A percentile compares a stretch with the other conserved stretches of the same genome.
Evolutionary conservation across 2,113 vertebrate genomes (phyloP).

Genomic region (Malurus alboscapulatus): DNA sequence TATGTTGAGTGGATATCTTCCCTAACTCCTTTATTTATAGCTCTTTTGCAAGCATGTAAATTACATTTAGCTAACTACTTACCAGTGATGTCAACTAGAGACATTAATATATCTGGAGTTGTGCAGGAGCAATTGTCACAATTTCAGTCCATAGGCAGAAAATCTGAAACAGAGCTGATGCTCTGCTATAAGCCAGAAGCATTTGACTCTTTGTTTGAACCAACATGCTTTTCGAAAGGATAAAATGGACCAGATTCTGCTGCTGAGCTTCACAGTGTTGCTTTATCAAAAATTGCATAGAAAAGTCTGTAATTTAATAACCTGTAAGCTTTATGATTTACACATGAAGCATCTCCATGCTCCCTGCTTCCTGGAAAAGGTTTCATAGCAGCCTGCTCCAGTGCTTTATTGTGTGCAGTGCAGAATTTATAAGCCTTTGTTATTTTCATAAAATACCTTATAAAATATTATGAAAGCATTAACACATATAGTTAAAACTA

Average conservation of each 20-base stretch:
- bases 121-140: background rate
- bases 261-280: background rate
- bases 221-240: background rate
- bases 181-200: background rate
- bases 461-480: slow-evolving; percentile 6
- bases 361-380: background rate
- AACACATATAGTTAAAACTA: slow-evolving; percentile 13
- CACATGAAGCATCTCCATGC: background rate
- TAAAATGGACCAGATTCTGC: background rate
- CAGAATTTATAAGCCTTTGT: background rate
- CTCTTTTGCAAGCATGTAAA: background rate
- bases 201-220: background rate
- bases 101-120: background rate
- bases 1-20: background rate
- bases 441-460: slow-evolving; percentile 1
- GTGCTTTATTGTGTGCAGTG: background rate
- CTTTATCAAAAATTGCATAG: background rate
- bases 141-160: background rate
- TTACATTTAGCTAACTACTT: background rate
- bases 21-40: background rate
- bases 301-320: background rate
- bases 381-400: background rate
- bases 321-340: background rate
- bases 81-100: background rate
- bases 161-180: background rate